phyloP scores from a whole-genome alignment of 2,113 vertebrate species.

The Perognathus longimembris region DNA sequence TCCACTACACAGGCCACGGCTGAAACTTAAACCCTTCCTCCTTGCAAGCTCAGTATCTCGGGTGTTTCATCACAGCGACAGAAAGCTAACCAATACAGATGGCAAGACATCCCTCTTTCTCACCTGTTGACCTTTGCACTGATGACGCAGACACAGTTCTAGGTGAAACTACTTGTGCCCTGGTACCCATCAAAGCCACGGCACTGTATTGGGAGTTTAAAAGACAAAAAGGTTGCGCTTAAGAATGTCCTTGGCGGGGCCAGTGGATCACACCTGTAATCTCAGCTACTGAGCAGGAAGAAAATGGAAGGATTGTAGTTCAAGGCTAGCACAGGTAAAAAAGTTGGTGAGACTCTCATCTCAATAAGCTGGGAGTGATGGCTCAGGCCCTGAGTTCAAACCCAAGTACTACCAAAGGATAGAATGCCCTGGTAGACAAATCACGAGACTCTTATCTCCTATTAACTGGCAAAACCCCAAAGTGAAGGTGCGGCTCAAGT shows the following conservation, averaged over 20 bases:
- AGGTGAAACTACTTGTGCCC: background rate
- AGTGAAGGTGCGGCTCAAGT: no score
- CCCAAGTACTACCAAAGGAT: background rate
- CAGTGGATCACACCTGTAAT: no score
- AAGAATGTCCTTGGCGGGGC: background rate
- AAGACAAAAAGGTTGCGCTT: conserved; percentile 31
- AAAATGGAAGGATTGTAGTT: no score
- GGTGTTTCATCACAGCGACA: background rate
- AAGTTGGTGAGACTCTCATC: no score
- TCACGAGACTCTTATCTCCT: no score
- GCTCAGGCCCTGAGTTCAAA: no score
- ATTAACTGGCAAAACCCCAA: no score
- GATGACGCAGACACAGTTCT: background rate
- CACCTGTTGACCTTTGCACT: conserved; percentile 22
- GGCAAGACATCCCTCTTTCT: conserved; percentile 21
- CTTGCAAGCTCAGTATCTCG: background rate
- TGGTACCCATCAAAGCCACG: background rate
- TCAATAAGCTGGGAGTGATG: no score
- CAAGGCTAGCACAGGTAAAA: no score
- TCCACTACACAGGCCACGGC: background rate
- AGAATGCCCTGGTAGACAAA: background rate
- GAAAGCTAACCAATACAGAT: background rate
- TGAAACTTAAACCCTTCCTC: background rate
- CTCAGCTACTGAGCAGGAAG: no score
- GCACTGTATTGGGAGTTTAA: background rate